These are phyloP conservation scores for Molorchus minor DNA, from an alignment of 2,888 invertebrate species.

Conservation along the genomic window DNA sequence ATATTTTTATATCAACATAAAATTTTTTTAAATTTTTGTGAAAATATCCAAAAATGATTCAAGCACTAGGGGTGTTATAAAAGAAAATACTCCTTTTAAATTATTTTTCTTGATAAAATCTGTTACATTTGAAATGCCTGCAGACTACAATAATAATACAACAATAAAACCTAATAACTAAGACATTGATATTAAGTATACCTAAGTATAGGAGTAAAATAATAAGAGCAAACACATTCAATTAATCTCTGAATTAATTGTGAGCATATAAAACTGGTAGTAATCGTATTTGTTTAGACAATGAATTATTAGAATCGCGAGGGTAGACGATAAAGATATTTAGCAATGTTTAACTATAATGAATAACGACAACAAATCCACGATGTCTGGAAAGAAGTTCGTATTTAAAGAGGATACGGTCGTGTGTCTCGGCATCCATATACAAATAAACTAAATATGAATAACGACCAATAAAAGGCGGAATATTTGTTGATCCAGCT, in stretches of 20 bases:
- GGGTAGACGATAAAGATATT: slow-evolving; percentile 14
- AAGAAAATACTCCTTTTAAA: too few relatives aligned
- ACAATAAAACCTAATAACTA: too few relatives aligned
- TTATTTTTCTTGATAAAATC: too few relatives aligned
- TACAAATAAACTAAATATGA: slow-evolving; percentile 55
- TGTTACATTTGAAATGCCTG: too few relatives aligned
- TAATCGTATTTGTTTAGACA: slow-evolving; percentile 22
- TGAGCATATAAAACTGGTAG: slow-evolving; percentile 15
- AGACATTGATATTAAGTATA: too few relatives aligned
- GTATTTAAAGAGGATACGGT: slow-evolving; percentile 23
- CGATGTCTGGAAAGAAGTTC: slow-evolving; percentile 22
- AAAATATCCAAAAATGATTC: too few relatives aligned
- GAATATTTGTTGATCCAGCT: slow-evolving; percentile 58
- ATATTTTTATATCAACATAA: too few relatives aligned
- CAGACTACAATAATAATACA: too few relatives aligned
- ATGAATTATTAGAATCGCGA: slow-evolving; percentile 9
- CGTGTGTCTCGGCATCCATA: slow-evolving; percentile 30
- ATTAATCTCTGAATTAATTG: slow-evolving; percentile 4
- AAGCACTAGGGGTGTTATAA: too few relatives aligned
- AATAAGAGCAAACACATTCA: slow-evolving; percentile 8
- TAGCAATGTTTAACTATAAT: slow-evolving; percentile 27
- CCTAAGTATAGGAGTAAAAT: not conserved
- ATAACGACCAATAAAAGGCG: slow-evolving; percentile 57
- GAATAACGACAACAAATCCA: slow-evolving; percentile 25
- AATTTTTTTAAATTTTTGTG: too few relatives aligned